These are phyloP conservation scores for Macrobrachium nipponense DNA, from an alignment of 1,140 invertebrate genomes.

Conservation along the genomic window DNA sequence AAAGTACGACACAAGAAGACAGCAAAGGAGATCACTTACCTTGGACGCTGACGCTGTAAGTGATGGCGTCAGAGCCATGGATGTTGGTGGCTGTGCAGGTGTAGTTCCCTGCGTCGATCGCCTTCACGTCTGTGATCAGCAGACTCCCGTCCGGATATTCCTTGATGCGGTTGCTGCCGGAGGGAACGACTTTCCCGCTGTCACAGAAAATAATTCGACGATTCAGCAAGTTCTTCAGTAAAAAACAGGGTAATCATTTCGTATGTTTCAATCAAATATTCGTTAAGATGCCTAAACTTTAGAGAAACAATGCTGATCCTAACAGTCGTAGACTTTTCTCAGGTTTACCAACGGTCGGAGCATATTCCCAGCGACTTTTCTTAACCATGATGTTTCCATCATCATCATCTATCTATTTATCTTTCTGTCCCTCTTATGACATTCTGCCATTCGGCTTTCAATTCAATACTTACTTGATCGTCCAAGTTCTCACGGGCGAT, in stretches of 20 bases:
- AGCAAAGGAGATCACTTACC: slow-evolving; percentile 39
- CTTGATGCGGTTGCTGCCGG: slow-evolving; percentile 58
- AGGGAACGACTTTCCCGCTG: slow-evolving; percentile 49
- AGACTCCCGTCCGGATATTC: slow-evolving; percentile 63
- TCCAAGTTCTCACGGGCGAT: slow-evolving; percentile 57
- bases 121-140: slow-evolving; percentile 59
- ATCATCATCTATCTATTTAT: neutral
- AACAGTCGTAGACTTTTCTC: too few relatives aligned
- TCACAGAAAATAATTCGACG: neutral
- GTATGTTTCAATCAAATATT: neutral
- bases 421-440: neutral
- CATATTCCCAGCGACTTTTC: too few relatives aligned
- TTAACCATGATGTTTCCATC: too few relatives aligned
- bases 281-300: too few relatives aligned
- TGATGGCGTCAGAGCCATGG: slow-evolving; percentile 64
- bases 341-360: too few relatives aligned
- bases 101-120: slow-evolving; percentile 65
- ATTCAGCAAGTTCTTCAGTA: neutral
- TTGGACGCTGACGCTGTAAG: slow-evolving; percentile 64
- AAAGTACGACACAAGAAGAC: neutral
- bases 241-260: neutral
- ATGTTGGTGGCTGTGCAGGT: slow-evolving; percentile 65
- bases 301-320: too few relatives aligned
- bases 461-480: slow-evolving; percentile 60
- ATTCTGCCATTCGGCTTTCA: neutral